phyloP scores from a whole-genome alignment of 2,888 invertebrate genomes.

The Troglohyphantes excavatus region DNA sequence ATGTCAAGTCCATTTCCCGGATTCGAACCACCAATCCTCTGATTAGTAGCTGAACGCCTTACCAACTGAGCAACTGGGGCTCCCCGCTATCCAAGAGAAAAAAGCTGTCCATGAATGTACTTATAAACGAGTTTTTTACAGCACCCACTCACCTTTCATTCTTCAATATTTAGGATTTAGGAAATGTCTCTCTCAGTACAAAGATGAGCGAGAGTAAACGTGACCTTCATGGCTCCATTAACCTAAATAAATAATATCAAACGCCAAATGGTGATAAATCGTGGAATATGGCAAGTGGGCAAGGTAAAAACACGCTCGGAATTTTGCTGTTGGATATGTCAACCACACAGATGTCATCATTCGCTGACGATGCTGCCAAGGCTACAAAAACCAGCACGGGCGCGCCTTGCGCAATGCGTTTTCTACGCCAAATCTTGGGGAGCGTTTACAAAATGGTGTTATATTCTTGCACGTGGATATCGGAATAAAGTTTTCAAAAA shows the following conservation, averaged over 20 bases:
- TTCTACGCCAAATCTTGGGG: constrained; percentile 22
- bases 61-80: too few species aligned
- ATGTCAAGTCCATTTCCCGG: too few species aligned
- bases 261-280: constrained; percentile 48
- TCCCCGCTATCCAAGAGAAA: too few species aligned
- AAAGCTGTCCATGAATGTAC: too few species aligned
- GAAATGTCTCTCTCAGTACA: too few species aligned
- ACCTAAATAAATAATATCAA: constrained; percentile 16
- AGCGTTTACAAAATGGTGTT: constrained; percentile 8
- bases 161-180: too few species aligned
- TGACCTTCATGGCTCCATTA: constrained; percentile 38
- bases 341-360: constrained; percentile 33
- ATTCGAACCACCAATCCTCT: too few species aligned
- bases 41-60: too few species aligned
- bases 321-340: constrained; percentile 48
- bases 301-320: constrained; percentile 44
- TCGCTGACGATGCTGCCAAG: not conserved
- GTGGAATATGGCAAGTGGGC: constrained; percentile 9
- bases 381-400: not conserved
- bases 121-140: too few species aligned
- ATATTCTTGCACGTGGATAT: too few species aligned
- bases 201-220: constrained; percentile 20
- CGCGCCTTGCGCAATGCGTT: constrained; percentile 26
- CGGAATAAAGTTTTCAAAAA: too few species aligned
- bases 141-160: too few species aligned